Evolutionary conservation across 1,140 invertebrate species (phyloP).

Genomic region (Drosophila virilis): DNA sequence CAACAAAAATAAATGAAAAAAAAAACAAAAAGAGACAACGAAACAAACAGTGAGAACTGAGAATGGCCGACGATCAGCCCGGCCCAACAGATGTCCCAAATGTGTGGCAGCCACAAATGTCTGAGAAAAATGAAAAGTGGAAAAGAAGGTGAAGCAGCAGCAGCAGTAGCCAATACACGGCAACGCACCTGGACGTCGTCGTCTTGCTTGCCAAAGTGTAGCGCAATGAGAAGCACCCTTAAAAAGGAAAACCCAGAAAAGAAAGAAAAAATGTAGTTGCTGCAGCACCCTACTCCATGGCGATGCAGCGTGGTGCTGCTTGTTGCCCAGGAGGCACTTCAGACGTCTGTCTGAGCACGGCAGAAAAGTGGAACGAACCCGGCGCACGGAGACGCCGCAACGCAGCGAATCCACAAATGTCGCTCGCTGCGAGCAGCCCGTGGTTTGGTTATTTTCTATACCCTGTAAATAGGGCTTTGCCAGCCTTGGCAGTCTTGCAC

Average conservation of each 20-base stretch:
- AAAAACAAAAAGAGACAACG: not conserved
- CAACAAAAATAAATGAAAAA: slow-evolving; percentile 10
- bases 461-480: not conserved
- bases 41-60: slow-evolving; percentile 4
- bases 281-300: slow-evolving; percentile 50
- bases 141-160: slow-evolving; percentile 28
- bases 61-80: not conserved
- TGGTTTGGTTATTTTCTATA: slow-evolving; percentile 30
- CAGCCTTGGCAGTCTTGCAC: too few relatives aligned
- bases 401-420: slow-evolving; percentile 50
- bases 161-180: not conserved
- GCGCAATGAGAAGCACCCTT: slow-evolving; percentile 67
- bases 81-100: slow-evolving; percentile 71
- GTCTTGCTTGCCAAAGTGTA: slow-evolving; percentile 60
- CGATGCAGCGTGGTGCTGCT: slow-evolving; percentile 1
- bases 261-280: slow-evolving; percentile 25
- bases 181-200: slow-evolving; percentile 63
- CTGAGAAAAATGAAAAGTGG: slow-evolving; percentile 41
- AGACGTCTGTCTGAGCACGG: slow-evolving; percentile 41
- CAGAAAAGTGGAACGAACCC: slow-evolving; percentile 64
- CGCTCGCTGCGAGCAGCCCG: slow-evolving; percentile 8
- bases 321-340: slow-evolving; percentile 52
- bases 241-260: slow-evolving; percentile 55
- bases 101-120: slow-evolving; percentile 28
- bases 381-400: slow-evolving; percentile 34